Evolutionary conservation across 2,113 vertebrate genomes (phyloP), one percentile per base, ranked within the genome.

Genomic region (Procavia capensis): DNA sequence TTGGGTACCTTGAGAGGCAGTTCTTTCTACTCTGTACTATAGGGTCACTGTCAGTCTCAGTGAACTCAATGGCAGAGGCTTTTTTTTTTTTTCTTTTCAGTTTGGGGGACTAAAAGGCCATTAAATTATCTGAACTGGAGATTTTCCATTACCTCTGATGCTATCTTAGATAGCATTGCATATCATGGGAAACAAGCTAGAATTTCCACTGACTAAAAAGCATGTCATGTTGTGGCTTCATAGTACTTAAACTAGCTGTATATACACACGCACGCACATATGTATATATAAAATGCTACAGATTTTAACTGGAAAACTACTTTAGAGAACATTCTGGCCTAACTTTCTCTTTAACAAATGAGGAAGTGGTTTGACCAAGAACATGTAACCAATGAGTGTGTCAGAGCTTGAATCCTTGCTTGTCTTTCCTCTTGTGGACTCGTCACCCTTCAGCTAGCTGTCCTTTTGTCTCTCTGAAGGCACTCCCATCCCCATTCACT

Each of bases 201-300:
- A 85, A 92, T 94, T 54, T 85, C 59, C 72, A 68, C 74, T 57
- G 47, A 70, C 70, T 78, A 64, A 93, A 92, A 90, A 83, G 39
- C 16, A 59, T 41, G 72, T 83, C 10, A 64, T 82, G 66, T 64
- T 88, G 63, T 92, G 64, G 39, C 39, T 94, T 11, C 54, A 57
- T 57, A 59, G 88, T 92, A 81, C 47, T 54, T 86, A 92, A 91
- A 83, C 74, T 91, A 34, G 39, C 47, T n/a, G n/a, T n/a, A n/a
- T n/a, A n/a, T n/a, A n/a, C n/a, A n/a, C n/a, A n/a, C n/a, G n/a
- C n/a, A n/a, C n/a, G n/a, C n/a, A n/a, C n/a, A n/a, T n/a, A n/a
- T n/a, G n/a, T n/a, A n/a, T n/a, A n/a, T n/a, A n/a, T n/a, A n/a
- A n/a, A n/a, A n/a, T n/a, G n/a, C n/a, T n/a, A 75, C 39, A 36